phyloP scores from a whole-genome alignment of 2,888 invertebrate genomes.

The Nomada goodeniana region DNA sequence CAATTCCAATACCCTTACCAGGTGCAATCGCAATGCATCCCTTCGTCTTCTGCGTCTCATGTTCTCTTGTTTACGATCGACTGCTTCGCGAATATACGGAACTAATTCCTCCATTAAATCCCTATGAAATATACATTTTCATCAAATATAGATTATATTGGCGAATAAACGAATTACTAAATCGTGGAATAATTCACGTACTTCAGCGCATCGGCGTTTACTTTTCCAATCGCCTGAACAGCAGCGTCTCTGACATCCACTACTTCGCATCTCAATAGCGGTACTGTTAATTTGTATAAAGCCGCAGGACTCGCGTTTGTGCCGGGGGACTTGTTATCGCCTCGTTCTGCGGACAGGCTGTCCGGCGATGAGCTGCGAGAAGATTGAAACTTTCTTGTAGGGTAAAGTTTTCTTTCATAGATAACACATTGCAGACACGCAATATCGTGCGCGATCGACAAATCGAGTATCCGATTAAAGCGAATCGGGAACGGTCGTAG shows the following conservation, averaged over 20 bases:
- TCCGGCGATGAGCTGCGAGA: slow-evolving; percentile 94
- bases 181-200: slow-evolving; percentile 84
- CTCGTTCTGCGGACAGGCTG: slow-evolving; percentile 92
- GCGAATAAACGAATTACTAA: neutral
- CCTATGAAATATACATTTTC: slow-evolving; percentile 85
- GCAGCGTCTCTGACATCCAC: slow-evolving; percentile 97
- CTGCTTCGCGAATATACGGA: slow-evolving; percentile 96
- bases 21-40: slow-evolving; percentile 95
- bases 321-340: slow-evolving; percentile 90
- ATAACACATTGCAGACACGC: slow-evolving; percentile 13
- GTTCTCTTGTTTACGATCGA: slow-evolving; percentile 98
- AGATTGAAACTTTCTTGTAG: slow-evolving; percentile 21
- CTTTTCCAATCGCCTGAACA: slow-evolving; percentile 96
- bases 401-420: neutral
- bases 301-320: slow-evolving; percentile 92
- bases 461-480: slow-evolving; percentile 55
- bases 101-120: slow-evolving; percentile 98
- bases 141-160: neutral
- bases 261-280: slow-evolving; percentile 96
- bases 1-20: slow-evolving; percentile 95
- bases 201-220: slow-evolving; percentile 97
- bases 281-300: slow-evolving; percentile 96
- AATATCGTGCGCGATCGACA: slow-evolving; percentile 42
- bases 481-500: slow-evolving; percentile 71
- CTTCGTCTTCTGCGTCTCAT: slow-evolving; percentile 95